Percentiles rank a stretch among this genome's conserved stretches.
Evolutionary conservation across 2,797 vertebrate genomes (phyloP).

Genomic region (Oceanodroma leucorhoa): DNA sequence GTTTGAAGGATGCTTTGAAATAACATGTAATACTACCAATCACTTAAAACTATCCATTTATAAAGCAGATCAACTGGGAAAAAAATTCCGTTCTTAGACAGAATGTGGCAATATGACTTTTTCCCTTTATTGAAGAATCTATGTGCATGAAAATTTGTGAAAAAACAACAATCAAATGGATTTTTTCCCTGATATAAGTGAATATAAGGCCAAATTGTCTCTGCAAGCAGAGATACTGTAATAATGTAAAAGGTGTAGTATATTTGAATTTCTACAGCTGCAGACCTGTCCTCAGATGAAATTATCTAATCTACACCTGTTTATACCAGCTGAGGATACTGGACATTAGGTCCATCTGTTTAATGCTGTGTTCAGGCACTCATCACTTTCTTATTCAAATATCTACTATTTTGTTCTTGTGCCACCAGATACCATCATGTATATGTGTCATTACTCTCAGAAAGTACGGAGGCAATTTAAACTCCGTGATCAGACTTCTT

Average conservation of each 20-base stretch:
- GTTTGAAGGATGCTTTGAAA: neutral
- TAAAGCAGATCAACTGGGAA: neutral
- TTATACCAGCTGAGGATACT: neutral
- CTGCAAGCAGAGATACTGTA: neutral
- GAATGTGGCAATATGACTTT: neutral
- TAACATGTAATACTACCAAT: neutral
- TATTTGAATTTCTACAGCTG: neutral
- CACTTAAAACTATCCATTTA: neutral
- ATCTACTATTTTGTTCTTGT: neutral
- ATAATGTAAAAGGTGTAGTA: neutral
- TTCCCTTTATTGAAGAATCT: neutral
- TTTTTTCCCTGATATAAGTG: neutral
- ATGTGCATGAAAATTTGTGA: neutral
- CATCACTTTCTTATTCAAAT: neutral
- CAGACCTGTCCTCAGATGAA: neutral
- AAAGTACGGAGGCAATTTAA: neutral
- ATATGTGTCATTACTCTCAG: neutral
- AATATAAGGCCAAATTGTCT: neutral
- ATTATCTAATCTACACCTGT: neutral
- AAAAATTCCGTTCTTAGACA: neutral
- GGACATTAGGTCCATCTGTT: neutral
- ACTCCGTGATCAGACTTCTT: neutral
- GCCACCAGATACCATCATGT: neutral
- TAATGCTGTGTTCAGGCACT: neutral
- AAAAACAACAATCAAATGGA: neutral